Evolutionary conservation across 1,140 invertebrate genomes (phyloP).

Genomic region (Tetramorium parvispinum): DNA sequence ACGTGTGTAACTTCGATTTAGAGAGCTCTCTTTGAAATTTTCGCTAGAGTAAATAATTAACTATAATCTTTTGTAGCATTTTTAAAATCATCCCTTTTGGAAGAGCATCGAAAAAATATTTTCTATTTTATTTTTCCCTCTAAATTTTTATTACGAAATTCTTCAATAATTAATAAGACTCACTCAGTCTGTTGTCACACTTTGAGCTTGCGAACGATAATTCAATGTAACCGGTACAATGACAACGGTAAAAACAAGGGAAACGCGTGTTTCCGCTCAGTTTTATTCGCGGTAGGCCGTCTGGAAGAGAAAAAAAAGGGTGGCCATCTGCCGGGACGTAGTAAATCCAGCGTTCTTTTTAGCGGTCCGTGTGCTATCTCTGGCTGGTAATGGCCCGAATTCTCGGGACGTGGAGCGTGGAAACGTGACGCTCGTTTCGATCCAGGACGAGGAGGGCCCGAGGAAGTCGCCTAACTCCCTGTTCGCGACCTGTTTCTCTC

Average conservation of each 20-base stretch:
- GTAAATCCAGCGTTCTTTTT: constrained; percentile 54
- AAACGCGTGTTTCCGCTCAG: constrained; percentile 33
- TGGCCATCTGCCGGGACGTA: constrained; percentile 46
- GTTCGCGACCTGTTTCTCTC: constrained; percentile 23
- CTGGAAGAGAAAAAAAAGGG: constrained; percentile 18
- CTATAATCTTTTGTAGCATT: background rate
- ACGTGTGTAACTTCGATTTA: background rate
- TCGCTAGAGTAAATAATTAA: background rate
- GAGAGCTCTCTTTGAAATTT: background rate
- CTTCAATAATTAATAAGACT: background rate
- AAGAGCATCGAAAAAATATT: background rate
- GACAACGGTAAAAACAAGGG: constrained; percentile 18
- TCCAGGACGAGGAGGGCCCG: background rate
- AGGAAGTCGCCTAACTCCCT: constrained; percentile 7
- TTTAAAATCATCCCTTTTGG: background rate
- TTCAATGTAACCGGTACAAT: background rate
- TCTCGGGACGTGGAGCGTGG: constrained; percentile 28
- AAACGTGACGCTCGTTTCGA: constrained; percentile 53
- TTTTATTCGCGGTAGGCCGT: constrained; percentile 22
- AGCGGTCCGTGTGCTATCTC: constrained; percentile 33
- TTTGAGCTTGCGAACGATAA: background rate
- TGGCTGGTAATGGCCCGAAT: constrained; percentile 57
- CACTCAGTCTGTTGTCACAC: background rate
- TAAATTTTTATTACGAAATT: background rate
- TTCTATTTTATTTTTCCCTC: background rate